Evolutionary conservation across 2,113 vertebrate species (phyloP), one percentile per base, ranked within the genome.

Genomic region (Semnopithecus entellus): DNA sequence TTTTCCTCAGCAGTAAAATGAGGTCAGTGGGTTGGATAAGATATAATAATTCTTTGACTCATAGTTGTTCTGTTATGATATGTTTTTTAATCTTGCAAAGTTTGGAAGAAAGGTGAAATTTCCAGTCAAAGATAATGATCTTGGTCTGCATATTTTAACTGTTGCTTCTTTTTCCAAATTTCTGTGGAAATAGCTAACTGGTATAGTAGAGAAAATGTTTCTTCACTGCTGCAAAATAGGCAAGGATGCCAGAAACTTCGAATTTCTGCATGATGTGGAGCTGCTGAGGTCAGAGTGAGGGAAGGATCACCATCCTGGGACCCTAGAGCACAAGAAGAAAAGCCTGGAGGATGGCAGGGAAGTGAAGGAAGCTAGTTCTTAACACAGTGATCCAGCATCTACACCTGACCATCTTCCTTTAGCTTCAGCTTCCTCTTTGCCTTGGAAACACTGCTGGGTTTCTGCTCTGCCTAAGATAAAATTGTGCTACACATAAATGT

Each of bases 51-150:
- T 88, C 48, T 96, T 95, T 88, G 89, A 89, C 82, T 35, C 64
- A 35, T 1, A 27, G 40, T 81, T 97, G n/a, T 79, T 96, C 88
- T 83, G 14, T 89, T 94, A 70, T 59, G 48, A 59, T 95, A 89
- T 80, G 30, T 75, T 92, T 94, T 80, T 86, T 20, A 81, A 90
- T 90, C 75, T 96, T 97, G n/a, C 10, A 87, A 89, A 75, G 35
- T 95, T 64, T 94, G 90, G 55, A 95, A 90, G 50, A 78, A 96
- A 96, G 48, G 75, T 75, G 23, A 92, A 55, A 94, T 76, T 91
- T 94, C 75, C 68, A 88, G 86, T 66, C 52, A 86, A 92, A 92
- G 59, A 50, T 32, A 59, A 23, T 27, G 16, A 66, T 90, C 43
- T 48, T 30, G 43, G 82, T 45, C 52, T 73, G 18, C 3, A 38